phyloP scores from a whole-genome alignment of 2,888 invertebrate genomes.

The Unio delphinus region DNA sequence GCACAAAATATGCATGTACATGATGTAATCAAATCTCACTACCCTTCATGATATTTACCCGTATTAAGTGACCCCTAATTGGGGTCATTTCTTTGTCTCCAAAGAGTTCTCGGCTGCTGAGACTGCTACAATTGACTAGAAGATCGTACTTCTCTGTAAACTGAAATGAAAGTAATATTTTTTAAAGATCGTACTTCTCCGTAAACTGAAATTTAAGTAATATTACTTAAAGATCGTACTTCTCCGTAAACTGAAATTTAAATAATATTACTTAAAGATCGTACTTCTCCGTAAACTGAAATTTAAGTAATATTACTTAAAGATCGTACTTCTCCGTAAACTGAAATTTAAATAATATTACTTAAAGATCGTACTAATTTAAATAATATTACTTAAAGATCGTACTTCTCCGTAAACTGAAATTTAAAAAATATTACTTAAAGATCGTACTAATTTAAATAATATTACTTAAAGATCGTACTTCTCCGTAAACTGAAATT shows the following conservation, averaged over 20 bases:
- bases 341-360: too few relatives aligned
- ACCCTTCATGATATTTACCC: constrained; percentile 17
- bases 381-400: constrained; percentile 34
- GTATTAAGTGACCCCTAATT: constrained; percentile 66
- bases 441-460: too few relatives aligned
- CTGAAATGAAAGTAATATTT: constrained; percentile 27
- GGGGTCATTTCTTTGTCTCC: constrained; percentile 67
- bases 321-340: constrained; percentile 60
- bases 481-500: constrained; percentile 19
- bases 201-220: neutral
- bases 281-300: constrained; percentile 43
- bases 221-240: constrained; percentile 56
- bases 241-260: constrained; percentile 13
- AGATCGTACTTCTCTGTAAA: constrained; percentile 66
- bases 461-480: constrained; percentile 54
- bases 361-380: too few relatives aligned
- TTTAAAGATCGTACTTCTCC: constrained; percentile 59
- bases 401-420: constrained; percentile 47
- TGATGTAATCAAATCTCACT: too few relatives aligned
- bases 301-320: too few relatives aligned
- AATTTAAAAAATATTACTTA: too few relatives aligned
- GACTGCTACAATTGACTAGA: constrained; percentile 72
- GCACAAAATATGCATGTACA: too few relatives aligned
- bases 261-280: constrained; percentile 41
- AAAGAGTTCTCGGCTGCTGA: constrained; percentile 66